Conservation (phyloP, 2,797 vertebrate genomes). For the Takifugu ocellatus region DNA sequence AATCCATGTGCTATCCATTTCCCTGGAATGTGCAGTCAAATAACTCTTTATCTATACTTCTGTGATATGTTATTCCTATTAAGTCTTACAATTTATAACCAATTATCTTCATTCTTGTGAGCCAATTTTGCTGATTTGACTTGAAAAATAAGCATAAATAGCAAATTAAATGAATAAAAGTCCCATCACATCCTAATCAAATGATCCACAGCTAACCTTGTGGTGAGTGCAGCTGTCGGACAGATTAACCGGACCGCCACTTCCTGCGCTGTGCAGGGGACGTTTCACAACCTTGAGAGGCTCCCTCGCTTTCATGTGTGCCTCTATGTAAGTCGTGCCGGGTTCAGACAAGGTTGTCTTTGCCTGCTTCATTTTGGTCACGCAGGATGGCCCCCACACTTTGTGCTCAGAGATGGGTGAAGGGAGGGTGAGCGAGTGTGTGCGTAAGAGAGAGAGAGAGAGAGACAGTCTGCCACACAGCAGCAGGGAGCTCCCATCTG, state of each 20-base stretch:
- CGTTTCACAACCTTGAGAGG: slow-evolving; percentile 67
- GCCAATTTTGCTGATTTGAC: background rate
- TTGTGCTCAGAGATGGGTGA: slow-evolving; percentile 38
- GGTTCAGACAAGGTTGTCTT: slow-evolving; percentile 66
- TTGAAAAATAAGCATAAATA: background rate
- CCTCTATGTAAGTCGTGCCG: slow-evolving; percentile 11
- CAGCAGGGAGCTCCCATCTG: slow-evolving; percentile 74
- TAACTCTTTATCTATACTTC: slow-evolving; percentile 7
- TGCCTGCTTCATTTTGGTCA: slow-evolving; percentile 61
- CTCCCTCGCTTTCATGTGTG: slow-evolving; percentile 34
- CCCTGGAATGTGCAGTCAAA: slow-evolving; percentile 23
- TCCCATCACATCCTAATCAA: too few relatives aligned
- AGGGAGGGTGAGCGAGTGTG: slow-evolving; percentile 10
- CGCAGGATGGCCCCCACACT: slow-evolving; percentile 53
- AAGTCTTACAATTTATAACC: background rate
- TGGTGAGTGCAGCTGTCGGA: slow-evolving; percentile 53
- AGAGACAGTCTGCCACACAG: slow-evolving; percentile 44
- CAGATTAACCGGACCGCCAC: slow-evolving; percentile 60
- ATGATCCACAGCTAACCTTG: background rate
- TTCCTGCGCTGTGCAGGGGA: slow-evolving; percentile 63
- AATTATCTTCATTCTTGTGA: background rate
- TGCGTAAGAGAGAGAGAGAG: slow-evolving; percentile 1
- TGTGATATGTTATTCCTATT: background rate
- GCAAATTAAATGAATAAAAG: too few relatives aligned
- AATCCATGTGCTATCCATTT: slow-evolving; percentile 16